A percentile compares a stretch with the other conserved stretches of the same genome.
phyloP scores from a whole-genome alignment of 2,888 invertebrate genomes.

The Balanococcus diminutus region DNA sequence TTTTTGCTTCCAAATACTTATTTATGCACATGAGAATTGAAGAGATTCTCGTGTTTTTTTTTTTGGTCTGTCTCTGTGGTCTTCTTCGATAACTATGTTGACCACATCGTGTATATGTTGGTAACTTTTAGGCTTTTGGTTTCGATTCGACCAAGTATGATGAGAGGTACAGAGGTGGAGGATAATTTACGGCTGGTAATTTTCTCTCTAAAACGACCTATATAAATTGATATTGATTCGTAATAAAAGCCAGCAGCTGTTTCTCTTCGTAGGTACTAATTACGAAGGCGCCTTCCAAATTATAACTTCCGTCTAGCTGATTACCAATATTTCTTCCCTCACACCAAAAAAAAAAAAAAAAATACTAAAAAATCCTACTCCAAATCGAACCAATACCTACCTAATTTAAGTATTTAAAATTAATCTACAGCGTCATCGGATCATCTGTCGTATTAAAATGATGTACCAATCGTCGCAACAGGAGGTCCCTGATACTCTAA shows the following conservation, averaged over 20 bases:
- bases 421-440: background rate
- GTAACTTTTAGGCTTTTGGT: background rate
- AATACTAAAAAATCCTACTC: background rate
- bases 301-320: background rate
- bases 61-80: background rate
- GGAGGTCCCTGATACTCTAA: background rate
- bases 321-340: background rate
- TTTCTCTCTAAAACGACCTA: background rate
- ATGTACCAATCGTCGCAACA: slow-evolving; percentile 13
- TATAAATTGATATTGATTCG: slow-evolving; percentile 12
- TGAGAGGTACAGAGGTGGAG: background rate
- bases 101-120: background rate
- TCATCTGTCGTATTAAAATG: slow-evolving; percentile 16
- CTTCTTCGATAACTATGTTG: background rate
- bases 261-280: background rate
- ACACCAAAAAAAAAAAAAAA: background rate
- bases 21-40: background rate
- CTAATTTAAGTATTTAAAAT: slow-evolving; percentile 9
- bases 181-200: background rate
- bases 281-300: slow-evolving; percentile 1
- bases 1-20: background rate
- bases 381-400: background rate
- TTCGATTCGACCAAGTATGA: background rate
- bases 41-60: background rate
- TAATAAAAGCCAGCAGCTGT: slow-evolving; percentile 5